Percentiles rank a stretch among this genome's conserved stretches.
These are phyloP conservation scores for Aplysia californica DNA, from an alignment of 1,140 invertebrate genomes.

Conservation along the genomic window DNA sequence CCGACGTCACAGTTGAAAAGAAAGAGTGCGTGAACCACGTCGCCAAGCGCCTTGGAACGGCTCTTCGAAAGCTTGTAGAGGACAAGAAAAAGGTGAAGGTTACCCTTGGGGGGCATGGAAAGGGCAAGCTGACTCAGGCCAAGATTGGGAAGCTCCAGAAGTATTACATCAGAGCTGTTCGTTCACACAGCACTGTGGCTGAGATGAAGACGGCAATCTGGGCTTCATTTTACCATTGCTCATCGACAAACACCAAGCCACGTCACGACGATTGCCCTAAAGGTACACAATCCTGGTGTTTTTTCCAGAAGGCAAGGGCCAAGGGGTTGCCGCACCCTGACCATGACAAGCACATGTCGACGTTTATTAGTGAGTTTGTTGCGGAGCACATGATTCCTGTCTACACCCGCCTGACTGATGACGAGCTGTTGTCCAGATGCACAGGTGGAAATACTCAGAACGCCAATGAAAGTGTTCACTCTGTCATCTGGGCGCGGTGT, in stretches of 20 bases:
- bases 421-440: too few relatives aligned
- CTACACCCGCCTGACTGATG: too few relatives aligned
- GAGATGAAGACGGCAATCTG: not conserved
- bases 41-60: too few relatives aligned
- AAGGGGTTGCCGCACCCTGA: too few relatives aligned
- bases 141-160: not conserved
- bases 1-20: not conserved
- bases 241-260: not conserved
- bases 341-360: too few relatives aligned
- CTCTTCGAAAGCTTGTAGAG: not conserved
- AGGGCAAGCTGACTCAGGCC: not conserved
- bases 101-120: not conserved
- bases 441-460: too few relatives aligned
- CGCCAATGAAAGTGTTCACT: too few relatives aligned
- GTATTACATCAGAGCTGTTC: not conserved
- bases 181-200: not conserved
- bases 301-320: too few relatives aligned
- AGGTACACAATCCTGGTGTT: not conserved
- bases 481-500: too few relatives aligned
- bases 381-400: too few relatives aligned
- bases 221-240: not conserved
- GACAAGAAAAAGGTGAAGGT: not conserved
- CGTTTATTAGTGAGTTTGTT: too few relatives aligned
- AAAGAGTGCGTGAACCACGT: not conserved
- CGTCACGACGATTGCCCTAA: not conserved